Conservation (phyloP, 2,113 vertebrate species). For the Leucosticte australis region DNA sequence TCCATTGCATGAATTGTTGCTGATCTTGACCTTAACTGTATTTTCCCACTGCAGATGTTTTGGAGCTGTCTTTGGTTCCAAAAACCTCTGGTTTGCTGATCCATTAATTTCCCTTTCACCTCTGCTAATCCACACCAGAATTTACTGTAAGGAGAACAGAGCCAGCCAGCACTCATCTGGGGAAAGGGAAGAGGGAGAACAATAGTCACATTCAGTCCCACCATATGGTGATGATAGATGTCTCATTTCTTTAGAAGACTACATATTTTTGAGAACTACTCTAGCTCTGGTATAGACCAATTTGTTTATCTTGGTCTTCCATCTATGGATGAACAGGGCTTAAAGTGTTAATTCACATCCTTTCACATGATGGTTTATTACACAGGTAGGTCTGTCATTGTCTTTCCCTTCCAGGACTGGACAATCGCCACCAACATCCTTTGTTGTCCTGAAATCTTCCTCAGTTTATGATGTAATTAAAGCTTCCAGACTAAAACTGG, state of each 20-base stretch:
- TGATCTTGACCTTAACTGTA: neutral
- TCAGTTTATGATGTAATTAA: neutral
- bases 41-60: neutral
- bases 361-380: neutral
- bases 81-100: neutral
- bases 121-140: neutral
- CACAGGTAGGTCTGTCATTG: neutral
- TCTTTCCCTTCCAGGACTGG: neutral
- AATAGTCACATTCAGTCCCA: neutral
- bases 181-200: neutral
- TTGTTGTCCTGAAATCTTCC: neutral
- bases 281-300: neutral
- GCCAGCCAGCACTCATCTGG: fast-evolving
- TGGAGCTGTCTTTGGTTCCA: neutral
- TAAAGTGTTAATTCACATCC: neutral
- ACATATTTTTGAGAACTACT: neutral
- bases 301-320: neutral
- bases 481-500: neutral
- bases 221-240: neutral
- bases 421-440: neutral
- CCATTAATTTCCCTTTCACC: neutral
- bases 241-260: neutral
- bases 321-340: neutral
- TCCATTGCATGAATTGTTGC: neutral
- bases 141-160: neutral